Conservation (phyloP, 1,140 invertebrate species). For the Cyphomyrmex costatus region DNA sequence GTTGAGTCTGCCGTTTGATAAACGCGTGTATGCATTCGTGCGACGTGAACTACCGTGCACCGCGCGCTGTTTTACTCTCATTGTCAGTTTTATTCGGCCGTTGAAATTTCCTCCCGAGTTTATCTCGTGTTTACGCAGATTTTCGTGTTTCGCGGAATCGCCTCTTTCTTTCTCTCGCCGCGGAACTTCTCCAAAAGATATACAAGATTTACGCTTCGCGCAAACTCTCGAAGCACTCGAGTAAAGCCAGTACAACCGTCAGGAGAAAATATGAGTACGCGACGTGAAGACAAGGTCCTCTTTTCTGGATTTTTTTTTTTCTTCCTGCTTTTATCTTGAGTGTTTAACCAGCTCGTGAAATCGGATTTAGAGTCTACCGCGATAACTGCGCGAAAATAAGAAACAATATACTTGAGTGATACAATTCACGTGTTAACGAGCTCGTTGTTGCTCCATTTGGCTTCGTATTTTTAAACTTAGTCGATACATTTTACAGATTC, state of each 20-base stretch:
- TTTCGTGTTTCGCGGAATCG: not conserved
- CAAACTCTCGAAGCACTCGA: conserved; percentile 15
- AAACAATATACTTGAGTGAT: conserved; percentile 8
- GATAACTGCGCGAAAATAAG: not conserved
- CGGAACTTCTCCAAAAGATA: not conserved
- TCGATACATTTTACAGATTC: not conserved
- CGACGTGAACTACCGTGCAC: not conserved
- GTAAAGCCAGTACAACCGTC: not conserved
- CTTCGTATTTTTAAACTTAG: not conserved
- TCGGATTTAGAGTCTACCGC: conserved; percentile 18
- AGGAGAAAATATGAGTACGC: conserved; percentile 1
- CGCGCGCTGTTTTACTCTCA: not conserved
- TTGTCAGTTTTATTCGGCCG: not conserved
- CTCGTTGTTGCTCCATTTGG: not conserved
- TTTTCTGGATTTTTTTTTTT: not conserved
- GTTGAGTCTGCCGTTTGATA: conserved; percentile 23
- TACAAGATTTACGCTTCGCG: conserved; percentile 32
- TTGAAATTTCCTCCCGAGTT: not conserved
- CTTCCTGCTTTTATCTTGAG: not conserved
- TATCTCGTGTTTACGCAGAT: not conserved
- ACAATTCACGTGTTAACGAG: conserved; percentile 15
- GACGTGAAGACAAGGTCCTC: not conserved
- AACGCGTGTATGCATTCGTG: not conserved
- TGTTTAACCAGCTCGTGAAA: conserved; percentile 8
- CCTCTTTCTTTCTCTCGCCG: not conserved